A percentile compares a stretch with the other conserved stretches of the same genome.
Evolutionary conservation across 2,113 vertebrate genomes (phyloP).

Genomic region (Caretta caretta): DNA sequence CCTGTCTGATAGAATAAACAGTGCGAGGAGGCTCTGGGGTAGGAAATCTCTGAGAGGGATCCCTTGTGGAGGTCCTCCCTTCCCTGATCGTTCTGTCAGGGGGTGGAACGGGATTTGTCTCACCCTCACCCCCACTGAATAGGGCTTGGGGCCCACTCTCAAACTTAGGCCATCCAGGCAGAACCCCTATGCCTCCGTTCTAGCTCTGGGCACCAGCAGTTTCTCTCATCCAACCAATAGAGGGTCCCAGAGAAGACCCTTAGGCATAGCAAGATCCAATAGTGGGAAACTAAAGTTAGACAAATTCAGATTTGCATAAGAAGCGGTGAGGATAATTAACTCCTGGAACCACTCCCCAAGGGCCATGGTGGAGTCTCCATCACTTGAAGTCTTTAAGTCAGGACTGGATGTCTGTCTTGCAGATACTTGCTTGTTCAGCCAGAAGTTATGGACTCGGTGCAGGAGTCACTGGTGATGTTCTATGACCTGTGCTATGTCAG

Average conservation of each 20-base stretch:
- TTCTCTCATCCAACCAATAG: not conserved
- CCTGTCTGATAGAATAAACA: not conserved
- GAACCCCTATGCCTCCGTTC: not conserved
- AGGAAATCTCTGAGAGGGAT: too few species aligned
- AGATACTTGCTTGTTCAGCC: not conserved
- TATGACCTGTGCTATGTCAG: not conserved
- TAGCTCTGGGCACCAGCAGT: not conserved
- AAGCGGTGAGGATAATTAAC: not conserved
- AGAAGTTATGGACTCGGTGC: not conserved
- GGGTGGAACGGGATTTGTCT: too few species aligned
- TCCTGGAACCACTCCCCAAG: not conserved
- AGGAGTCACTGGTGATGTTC: not conserved
- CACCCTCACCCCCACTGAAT: too few species aligned
- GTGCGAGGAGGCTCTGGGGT: too few species aligned
- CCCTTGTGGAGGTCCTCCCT: too few species aligned
- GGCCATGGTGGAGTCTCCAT: not conserved
- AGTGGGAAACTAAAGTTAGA: not conserved
- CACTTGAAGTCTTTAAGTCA: conserved; percentile 2
- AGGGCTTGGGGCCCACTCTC: too few species aligned
- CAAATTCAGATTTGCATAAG: not conserved
- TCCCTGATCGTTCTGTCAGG: too few species aligned
- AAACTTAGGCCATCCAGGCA: not conserved
- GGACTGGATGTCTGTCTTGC: not conserved
- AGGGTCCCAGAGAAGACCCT: not conserved
- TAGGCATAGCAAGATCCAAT: not conserved